These are phyloP conservation scores for Quiscalus mexicanus DNA, from an alignment of 2,113 vertebrate genomes.

Conservation along the genomic window DNA sequence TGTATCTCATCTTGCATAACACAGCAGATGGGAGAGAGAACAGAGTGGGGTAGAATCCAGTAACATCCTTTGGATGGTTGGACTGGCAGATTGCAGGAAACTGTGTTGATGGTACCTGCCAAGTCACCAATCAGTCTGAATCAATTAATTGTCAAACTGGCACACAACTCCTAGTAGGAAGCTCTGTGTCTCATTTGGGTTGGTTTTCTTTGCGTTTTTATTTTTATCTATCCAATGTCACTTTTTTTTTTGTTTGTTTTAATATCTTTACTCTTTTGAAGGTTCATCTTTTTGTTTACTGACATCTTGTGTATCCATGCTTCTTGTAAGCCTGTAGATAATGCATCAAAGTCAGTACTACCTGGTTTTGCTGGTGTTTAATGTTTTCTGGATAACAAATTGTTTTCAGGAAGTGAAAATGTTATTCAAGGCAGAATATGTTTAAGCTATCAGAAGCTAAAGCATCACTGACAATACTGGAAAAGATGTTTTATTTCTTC, in stretches of 20 bases:
- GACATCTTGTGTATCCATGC: neutral
- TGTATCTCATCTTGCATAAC: slow-evolving; percentile 64
- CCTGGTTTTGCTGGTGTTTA: neutral
- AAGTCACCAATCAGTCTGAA: slow-evolving; percentile 69
- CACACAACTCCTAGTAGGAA: slow-evolving; percentile 49
- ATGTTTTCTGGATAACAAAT: slow-evolving; percentile 28
- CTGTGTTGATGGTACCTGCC: slow-evolving; percentile 67
- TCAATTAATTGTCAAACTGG: slow-evolving; percentile 70
- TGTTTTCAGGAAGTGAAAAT: slow-evolving; percentile 29
- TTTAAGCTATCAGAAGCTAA: slow-evolving; percentile 35
- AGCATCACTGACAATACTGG: neutral
- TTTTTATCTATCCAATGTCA: slow-evolving; percentile 28
- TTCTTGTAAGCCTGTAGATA: neutral
- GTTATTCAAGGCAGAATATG: slow-evolving; percentile 15
- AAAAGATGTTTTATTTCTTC: slow-evolving; percentile 31
- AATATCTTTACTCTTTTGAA: neutral
- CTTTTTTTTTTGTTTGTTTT: neutral
- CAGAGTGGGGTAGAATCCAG: slow-evolving; percentile 51
- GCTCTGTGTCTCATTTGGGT: neutral
- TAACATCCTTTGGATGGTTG: slow-evolving; percentile 67
- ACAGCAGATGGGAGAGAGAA: slow-evolving; percentile 73
- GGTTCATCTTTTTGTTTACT: slow-evolving; percentile 6
- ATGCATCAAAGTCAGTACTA: slow-evolving; percentile 22
- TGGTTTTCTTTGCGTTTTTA: slow-evolving; percentile 32
- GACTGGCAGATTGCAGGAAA: slow-evolving; percentile 71